These are phyloP conservation scores for Drosophila saltans DNA, from an alignment of 1,140 invertebrate species.

Conservation along the genomic window DNA sequence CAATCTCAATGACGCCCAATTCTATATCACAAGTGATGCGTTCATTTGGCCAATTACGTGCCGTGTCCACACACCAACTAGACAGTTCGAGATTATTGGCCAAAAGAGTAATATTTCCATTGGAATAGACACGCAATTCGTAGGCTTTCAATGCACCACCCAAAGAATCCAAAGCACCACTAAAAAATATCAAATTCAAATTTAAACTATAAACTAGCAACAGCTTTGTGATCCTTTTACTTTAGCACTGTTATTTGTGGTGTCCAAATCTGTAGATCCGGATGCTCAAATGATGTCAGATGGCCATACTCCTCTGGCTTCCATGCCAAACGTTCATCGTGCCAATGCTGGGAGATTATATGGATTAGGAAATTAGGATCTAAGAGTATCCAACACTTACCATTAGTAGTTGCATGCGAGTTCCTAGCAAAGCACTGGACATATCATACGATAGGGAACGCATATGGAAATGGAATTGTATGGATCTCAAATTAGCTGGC, in stretches of 20 bases:
- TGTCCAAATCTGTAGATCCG: conserved; percentile 53
- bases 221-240: conserved; percentile 15
- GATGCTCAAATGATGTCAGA: conserved; percentile 40
- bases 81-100: conserved; percentile 50
- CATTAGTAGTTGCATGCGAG: conserved; percentile 62
- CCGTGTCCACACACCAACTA: conserved; percentile 70
- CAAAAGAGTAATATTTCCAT: conserved; percentile 61
- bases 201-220: too few species aligned
- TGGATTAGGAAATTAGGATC: not conserved
- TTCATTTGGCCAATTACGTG: conserved; percentile 74
- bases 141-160: conserved; percentile 19
- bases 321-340: conserved; percentile 59
- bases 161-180: conserved; percentile 51
- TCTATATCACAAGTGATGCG: conserved; percentile 61
- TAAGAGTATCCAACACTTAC: conserved; percentile 16
- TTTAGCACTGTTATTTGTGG: conserved; percentile 65
- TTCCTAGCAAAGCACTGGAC: conserved; percentile 44
- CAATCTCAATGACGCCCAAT: conserved; percentile 50
- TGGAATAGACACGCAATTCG: conserved; percentile 54
- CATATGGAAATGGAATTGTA: conserved; percentile 69
- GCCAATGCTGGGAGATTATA: conserved; percentile 50
- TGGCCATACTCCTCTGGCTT: conserved; percentile 42
- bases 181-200: conserved; percentile 2
- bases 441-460: conserved; percentile 63
- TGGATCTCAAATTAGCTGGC: conserved; percentile 54